Conservation (phyloP, 2,113 vertebrate species). For the Galbula dea region DNA sequence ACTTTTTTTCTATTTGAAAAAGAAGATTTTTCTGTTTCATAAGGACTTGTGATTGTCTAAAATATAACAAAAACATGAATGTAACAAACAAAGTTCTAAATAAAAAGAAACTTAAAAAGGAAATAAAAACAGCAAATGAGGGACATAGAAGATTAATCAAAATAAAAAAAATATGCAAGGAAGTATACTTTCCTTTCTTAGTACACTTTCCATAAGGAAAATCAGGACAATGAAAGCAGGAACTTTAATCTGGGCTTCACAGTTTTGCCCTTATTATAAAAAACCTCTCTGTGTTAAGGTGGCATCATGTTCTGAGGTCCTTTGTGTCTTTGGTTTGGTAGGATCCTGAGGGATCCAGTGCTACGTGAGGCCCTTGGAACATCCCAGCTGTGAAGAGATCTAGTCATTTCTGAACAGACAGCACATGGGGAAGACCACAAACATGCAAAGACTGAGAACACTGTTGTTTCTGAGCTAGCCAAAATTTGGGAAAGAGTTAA, state of each 20-base stretch:
- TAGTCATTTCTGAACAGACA: neutral
- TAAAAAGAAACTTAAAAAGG: neutral
- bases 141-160: neutral
- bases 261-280: neutral
- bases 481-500: slow-evolving; percentile 54
- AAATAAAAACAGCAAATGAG: neutral
- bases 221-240: neutral
- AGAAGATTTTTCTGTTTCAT: neutral
- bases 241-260: neutral
- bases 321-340: neutral
- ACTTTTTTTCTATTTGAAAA: neutral
- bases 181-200: neutral
- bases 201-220: neutral
- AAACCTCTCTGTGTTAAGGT: neutral
- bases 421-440: rapidly evolving
- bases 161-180: neutral
- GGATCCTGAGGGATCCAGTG: neutral
- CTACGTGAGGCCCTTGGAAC: neutral
- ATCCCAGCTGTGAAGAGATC: neutral
- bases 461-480: neutral
- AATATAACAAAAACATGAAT: neutral
- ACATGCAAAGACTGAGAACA: neutral
- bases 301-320: neutral
- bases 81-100: neutral
- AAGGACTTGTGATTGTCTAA: neutral